phyloP scores from a whole-genome alignment of 2,888 invertebrate species.

The Trisateles emortualis region DNA sequence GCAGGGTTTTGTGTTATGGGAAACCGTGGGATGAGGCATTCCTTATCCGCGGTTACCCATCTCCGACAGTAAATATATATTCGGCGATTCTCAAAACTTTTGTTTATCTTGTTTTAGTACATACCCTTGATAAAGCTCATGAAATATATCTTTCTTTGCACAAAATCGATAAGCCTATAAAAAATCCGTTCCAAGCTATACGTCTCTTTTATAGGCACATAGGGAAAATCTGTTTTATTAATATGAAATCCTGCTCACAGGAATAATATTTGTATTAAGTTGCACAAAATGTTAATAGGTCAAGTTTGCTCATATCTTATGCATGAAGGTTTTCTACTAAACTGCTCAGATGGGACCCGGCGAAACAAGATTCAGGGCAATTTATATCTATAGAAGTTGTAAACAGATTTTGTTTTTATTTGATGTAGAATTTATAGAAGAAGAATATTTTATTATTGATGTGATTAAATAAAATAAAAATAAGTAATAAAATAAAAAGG shows the following conservation, averaged over 20 bases:
- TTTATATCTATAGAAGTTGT: slow-evolving; percentile 5
- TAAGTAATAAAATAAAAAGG: too few species aligned
- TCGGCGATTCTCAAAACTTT: neutral
- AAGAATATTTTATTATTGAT: neutral
- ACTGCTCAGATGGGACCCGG: slow-evolving; percentile 54
- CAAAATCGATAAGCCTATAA: neutral
- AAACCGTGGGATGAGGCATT: too few species aligned
- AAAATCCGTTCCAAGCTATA: neutral
- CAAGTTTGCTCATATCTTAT: slow-evolving; percentile 62
- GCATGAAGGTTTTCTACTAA: slow-evolving; percentile 53
- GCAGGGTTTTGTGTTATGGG: too few species aligned
- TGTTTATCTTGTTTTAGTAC: neutral
- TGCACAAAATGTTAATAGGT: slow-evolving; percentile 47
- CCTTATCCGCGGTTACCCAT: too few species aligned
- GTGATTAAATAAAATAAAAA: too few species aligned
- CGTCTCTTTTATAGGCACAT: slow-evolving; percentile 12
- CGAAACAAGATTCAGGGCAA: slow-evolving; percentile 19
- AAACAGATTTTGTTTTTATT: neutral
- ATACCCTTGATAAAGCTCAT: neutral
- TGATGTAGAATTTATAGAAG: neutral
- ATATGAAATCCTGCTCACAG: slow-evolving; percentile 22
- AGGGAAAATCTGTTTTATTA: slow-evolving; percentile 26
- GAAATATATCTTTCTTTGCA: neutral
- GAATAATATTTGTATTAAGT: slow-evolving; percentile 39
- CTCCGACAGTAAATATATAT: too few species aligned